These are phyloP conservation scores for Collichthys lucidus DNA, from an alignment of 2,113 vertebrate species.

Conservation along the genomic window DNA sequence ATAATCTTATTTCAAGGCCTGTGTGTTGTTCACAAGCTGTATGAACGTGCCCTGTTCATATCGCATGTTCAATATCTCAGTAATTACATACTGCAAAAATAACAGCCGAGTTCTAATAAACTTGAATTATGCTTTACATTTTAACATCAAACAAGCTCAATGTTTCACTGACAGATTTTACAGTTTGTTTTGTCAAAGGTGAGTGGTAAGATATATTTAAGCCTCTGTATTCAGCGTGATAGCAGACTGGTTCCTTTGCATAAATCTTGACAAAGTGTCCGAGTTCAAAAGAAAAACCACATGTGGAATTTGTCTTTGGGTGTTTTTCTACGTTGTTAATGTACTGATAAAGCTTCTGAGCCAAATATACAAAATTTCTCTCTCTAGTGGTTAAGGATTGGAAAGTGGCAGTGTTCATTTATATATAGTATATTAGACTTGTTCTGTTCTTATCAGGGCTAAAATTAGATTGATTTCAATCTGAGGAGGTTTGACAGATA, in stretches of 20 bases:
- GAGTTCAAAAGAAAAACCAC: slow-evolving; percentile 8
- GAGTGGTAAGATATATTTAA: background rate
- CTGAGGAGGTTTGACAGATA: background rate
- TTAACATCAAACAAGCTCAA: background rate
- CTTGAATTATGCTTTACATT: background rate
- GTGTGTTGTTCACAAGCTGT: background rate
- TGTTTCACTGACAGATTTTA: background rate
- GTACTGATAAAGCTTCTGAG: background rate
- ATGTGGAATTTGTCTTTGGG: slow-evolving; percentile 19
- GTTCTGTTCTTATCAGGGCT: slow-evolving; percentile 1
- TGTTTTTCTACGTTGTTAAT: slow-evolving; percentile 5
- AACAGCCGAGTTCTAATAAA: background rate
- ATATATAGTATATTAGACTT: background rate
- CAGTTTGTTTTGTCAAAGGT: background rate
- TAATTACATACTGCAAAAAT: background rate
- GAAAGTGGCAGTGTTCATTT: slow-evolving; percentile 3
- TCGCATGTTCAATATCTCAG: background rate
- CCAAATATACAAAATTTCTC: slow-evolving; percentile 3
- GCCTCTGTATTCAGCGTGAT: background rate
- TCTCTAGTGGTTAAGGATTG: slow-evolving; percentile 2
- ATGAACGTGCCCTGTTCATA: background rate
- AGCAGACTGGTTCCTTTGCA: background rate
- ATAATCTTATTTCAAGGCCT: background rate
- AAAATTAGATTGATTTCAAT: slow-evolving; percentile 9
- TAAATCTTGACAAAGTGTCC: background rate